Conservation (phyloP, 2,113 vertebrate species). For the Chauna torquata region DNA sequence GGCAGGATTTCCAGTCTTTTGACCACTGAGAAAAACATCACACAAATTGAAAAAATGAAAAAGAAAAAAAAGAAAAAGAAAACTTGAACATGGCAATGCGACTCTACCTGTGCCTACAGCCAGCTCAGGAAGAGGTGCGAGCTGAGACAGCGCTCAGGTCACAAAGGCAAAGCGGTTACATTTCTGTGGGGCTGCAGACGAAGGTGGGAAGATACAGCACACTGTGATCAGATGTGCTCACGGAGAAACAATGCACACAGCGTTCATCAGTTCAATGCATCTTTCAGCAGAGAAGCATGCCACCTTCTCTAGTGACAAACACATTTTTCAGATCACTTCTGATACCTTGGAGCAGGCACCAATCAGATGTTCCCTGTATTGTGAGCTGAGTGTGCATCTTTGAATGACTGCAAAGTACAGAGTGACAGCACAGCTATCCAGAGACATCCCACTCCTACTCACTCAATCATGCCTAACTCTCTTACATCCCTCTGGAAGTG, state of each 20-base stretch:
- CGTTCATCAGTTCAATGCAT: neutral
- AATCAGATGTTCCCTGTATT: neutral
- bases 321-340: neutral
- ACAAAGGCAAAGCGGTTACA: neutral
- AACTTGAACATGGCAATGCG: neutral
- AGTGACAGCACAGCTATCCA: neutral
- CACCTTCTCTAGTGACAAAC: neutral
- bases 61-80: neutral
- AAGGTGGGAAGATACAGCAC: neutral
- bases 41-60: no score
- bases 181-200: neutral
- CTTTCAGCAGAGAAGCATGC: neutral
- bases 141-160: neutral
- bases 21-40: neutral
- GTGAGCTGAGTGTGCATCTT: neutral
- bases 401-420: neutral
- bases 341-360: neutral
- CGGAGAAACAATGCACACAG: neutral
- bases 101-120: neutral
- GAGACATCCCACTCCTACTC: neutral
- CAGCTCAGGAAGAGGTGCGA: neutral
- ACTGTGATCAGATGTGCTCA: neutral
- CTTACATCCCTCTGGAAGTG: neutral
- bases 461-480: neutral
- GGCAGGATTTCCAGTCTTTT: neutral